Base-by-base conservation (phyloP, 2,113 vertebrate genomes). In the Archocentrus centrarchus region DNA sequence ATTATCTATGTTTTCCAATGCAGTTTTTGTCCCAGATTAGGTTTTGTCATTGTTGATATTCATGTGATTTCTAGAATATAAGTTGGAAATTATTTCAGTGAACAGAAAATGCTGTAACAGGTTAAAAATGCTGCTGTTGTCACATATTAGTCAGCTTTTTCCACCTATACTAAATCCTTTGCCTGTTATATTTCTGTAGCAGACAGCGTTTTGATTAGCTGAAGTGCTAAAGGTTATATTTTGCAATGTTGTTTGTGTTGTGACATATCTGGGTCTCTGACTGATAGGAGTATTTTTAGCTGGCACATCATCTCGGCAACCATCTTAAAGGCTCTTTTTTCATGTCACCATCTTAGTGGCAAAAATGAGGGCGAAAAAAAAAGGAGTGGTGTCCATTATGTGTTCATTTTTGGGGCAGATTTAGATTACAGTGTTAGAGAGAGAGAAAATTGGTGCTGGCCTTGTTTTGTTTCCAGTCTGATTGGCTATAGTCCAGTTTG, bases 181-280 rank as follows among this genome's bases (percentile, higher is more conserved):
- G 70, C 37, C 64, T 75, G 24, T 53, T 68, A 47, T 59, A 6
- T 44, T 77, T 83, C 59, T 77, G 57, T 70, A 24, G 27, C 77
- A 77, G 39, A 64, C 59, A 61, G 47, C 3, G 15, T 64, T 80
- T 11, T 57, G 77, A 81, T 77, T 66, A 81, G 44, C 64, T 78
- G 24, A 84, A 64, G 63, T 78, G 50, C 68, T 77, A 76, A 86
- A 85, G 70, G 85, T 90, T 86, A 81, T 80, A 81, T 86, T 86
- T 88, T 86, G 80, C 87, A 47, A 50, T 73, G 59, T 86, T 87
- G 73, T 89, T 82, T 80, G 57, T 85, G 78, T 83, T 86, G 39
- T 93, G 91, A 95, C 91, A 89, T 88, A 88, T 94, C 86, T 92
- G 73, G 91, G 88, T 82, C 88, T 91, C 85, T 86, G 84, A 82